Evolutionary conservation across 2,113 vertebrate species (phyloP).

Genomic region (Fulica atra): DNA sequence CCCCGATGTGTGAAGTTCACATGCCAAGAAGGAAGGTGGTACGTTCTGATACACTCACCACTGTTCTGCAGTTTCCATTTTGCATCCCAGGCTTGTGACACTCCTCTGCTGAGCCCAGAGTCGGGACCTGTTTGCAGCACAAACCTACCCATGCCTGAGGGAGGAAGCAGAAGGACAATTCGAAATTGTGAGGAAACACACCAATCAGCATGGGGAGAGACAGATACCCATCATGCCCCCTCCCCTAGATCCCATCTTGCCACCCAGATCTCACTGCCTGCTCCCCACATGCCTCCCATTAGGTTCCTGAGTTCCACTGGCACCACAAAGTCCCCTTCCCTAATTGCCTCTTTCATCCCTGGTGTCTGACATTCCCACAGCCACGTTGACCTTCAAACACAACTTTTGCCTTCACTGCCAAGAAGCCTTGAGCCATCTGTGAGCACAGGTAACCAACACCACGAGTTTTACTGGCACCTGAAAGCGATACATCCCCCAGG

Average conservation of each 20-base stretch:
- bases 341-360: not conserved
- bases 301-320: not conserved
- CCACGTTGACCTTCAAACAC: not conserved
- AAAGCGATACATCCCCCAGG: not conserved
- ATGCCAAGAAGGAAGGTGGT: not conserved
- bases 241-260: not conserved
- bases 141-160: not conserved
- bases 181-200: not conserved
- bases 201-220: not conserved
- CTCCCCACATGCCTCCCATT: not conserved
- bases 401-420: not conserved
- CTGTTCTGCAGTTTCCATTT: not conserved
- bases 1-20: fast-evolving
- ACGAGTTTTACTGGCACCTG: not conserved
- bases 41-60: not conserved
- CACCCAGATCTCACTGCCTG: not conserved
- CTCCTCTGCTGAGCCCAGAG: not conserved
- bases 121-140: not conserved
- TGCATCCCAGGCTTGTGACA: not conserved
- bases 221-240: not conserved
- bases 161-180: not conserved
- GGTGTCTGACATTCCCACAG: not conserved
- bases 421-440: not conserved
- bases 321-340: not conserved
- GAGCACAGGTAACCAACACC: not conserved